Evolutionary conservation across 1,140 invertebrate species (phyloP).

Genomic region (Pseudomyrmex concolor): DNA sequence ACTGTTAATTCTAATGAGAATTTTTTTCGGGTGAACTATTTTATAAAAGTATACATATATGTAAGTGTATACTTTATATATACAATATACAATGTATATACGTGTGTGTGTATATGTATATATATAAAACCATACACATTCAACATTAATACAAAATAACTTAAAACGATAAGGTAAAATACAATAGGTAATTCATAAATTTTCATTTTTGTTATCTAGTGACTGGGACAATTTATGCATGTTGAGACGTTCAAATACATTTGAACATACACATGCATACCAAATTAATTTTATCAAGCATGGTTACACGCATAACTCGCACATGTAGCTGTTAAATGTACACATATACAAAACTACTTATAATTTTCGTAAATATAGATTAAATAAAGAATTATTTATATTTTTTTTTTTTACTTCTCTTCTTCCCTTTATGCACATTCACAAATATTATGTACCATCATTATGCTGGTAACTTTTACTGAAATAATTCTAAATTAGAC

Average conservation of each 20-base stretch:
- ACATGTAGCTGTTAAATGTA: not conserved
- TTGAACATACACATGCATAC: too few species aligned
- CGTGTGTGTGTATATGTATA: not conserved
- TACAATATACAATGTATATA: too few species aligned
- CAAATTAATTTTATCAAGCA: too few species aligned
- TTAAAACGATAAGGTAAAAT: not conserved
- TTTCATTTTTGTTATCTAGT: constrained; percentile 13
- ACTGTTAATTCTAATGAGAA: constrained; percentile 43
- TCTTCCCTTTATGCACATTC: constrained; percentile 15
- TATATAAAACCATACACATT: not conserved
- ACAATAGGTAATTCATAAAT: not conserved
- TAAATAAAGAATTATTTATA: constrained; percentile 30
- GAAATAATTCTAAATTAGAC: constrained; percentile 45
- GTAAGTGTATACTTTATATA: too few species aligned
- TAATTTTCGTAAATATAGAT: constrained; percentile 18
- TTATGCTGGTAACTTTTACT: constrained; percentile 50
- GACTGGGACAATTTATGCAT: constrained; percentile 1
- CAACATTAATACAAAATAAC: constrained; percentile 19
- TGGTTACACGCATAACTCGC: too few species aligned
- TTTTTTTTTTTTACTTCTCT: not conserved
- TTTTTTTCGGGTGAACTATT: constrained; percentile 5
- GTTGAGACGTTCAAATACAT: constrained; percentile 16
- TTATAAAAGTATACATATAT: too few species aligned
- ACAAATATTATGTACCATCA: constrained; percentile 16
- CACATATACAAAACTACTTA: constrained; percentile 20